These are phyloP conservation scores for Psilopogon haemacephalus DNA, from an alignment of 2,113 vertebrate species.

Conservation along the genomic window DNA sequence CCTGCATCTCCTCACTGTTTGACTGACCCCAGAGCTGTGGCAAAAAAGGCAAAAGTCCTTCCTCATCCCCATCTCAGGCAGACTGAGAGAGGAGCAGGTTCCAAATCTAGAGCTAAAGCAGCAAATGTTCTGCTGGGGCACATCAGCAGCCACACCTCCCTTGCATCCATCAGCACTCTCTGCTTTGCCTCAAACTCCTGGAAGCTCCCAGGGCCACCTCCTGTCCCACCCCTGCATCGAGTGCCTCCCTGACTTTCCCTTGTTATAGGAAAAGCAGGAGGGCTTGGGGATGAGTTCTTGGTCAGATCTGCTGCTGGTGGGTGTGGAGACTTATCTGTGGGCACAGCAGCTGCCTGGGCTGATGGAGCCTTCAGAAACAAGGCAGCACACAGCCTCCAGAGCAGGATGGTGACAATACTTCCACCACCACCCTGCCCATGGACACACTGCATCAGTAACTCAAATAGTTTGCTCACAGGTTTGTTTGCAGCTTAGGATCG, in stretches of 20 bases:
- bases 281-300: not conserved
- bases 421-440: not conserved
- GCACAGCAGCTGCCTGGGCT: not conserved
- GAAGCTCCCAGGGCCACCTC: fast-evolving
- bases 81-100: not conserved
- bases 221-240: not conserved
- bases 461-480: not conserved
- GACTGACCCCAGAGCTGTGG: not conserved
- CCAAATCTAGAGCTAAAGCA: not conserved
- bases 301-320: not conserved
- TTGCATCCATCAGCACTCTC: fast-evolving
- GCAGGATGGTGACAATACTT: not conserved
- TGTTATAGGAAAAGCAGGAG: not conserved
- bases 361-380: not conserved
- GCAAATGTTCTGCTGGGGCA: not conserved
- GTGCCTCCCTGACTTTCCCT: not conserved
- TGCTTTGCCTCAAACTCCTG: not conserved
- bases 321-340: fast-evolving
- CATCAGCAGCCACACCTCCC: not conserved
- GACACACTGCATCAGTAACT: not conserved
- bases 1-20: not conserved
- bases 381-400: not conserved
- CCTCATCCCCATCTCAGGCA: not conserved
- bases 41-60: not conserved
- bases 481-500: not conserved